Evolutionary conservation across 1,140 invertebrate genomes (phyloP).

Genomic region (Penaeus indicus): DNA sequence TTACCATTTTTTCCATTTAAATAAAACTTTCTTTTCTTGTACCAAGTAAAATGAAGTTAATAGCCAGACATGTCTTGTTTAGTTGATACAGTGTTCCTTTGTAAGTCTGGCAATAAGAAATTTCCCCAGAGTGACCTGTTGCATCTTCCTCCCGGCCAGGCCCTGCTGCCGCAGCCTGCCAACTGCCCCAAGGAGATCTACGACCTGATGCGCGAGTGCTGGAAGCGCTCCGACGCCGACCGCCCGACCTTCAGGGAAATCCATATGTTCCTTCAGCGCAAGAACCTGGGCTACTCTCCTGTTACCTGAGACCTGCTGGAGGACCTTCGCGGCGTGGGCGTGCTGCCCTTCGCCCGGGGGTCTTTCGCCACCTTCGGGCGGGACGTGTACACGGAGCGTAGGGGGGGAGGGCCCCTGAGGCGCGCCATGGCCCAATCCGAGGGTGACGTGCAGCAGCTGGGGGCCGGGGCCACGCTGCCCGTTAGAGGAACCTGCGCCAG

Average conservation of each 20-base stretch:
- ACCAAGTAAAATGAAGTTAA: no score
- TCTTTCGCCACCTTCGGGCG: slow-evolving; percentile 45
- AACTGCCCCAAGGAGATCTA: slow-evolving; percentile 80
- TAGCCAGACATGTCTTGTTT: no score
- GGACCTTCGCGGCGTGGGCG: slow-evolving; percentile 41
- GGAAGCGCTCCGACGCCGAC: slow-evolving; percentile 78
- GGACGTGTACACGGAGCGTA: slow-evolving; percentile 43
- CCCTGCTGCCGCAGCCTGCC: slow-evolving; percentile 72
- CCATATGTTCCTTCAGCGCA: slow-evolving; percentile 80
- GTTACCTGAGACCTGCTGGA: slow-evolving; percentile 63
- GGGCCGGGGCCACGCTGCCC: slow-evolving; percentile 29
- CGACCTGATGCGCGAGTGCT: slow-evolving; percentile 83
- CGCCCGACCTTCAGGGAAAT: slow-evolving; percentile 82
- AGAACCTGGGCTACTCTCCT: slow-evolving; percentile 77
- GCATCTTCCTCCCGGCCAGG: slow-evolving; percentile 45
- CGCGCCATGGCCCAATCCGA: slow-evolving; percentile 47
- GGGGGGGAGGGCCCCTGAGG: slow-evolving; percentile 27
- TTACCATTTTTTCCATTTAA: no score
- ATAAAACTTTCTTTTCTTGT: no score
- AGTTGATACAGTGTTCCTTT: no score
- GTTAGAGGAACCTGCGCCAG: slow-evolving; percentile 32
- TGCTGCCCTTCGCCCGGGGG: slow-evolving; percentile 47
- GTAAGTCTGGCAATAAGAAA: no score
- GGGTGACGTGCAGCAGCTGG: slow-evolving; percentile 55
- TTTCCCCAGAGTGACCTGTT: slow-evolving; percentile 3